phyloP scores from a whole-genome alignment of 2,797 vertebrate species.

The Poecilia wingei region DNA sequence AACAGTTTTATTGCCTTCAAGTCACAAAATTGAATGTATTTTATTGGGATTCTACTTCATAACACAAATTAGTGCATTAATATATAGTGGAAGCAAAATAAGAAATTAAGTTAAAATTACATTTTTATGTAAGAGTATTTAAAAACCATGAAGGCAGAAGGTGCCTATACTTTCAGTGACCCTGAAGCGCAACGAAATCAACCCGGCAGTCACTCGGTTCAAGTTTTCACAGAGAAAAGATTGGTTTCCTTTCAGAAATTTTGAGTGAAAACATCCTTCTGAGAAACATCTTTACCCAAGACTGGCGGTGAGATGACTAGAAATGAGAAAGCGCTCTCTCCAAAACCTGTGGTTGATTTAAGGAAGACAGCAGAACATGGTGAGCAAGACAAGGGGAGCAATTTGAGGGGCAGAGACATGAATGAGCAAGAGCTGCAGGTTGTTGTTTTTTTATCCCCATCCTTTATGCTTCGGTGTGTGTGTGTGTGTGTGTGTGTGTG shows the following conservation, averaged over 20 bases:
- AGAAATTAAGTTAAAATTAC: not conserved
- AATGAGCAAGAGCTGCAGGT: slow-evolving; percentile 3
- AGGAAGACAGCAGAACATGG: not conserved
- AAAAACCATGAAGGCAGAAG: slow-evolving; percentile 12
- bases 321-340: not conserved
- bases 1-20: too few species aligned
- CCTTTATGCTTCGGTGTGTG: not conserved
- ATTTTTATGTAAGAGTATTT: not conserved
- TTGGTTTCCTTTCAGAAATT: slow-evolving; percentile 25
- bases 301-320: not conserved
- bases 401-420: slow-evolving; percentile 6
- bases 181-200: slow-evolving; percentile 25
- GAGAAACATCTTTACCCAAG: not conserved
- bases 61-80: too few species aligned
- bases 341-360: slow-evolving; percentile 24
- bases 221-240: slow-evolving; percentile 43
- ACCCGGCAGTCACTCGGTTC: slow-evolving; percentile 34
- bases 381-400: slow-evolving; percentile 1
- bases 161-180: slow-evolving; percentile 33
- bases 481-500: slow-evolving; percentile 24
- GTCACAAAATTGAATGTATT: too few species aligned
- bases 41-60: too few species aligned
- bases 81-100: not conserved
- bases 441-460: not conserved
- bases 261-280: slow-evolving; percentile 35